These are phyloP conservation scores for Octodon degus DNA, from an alignment of 2,113 vertebrate genomes.

Conservation along the genomic window DNA sequence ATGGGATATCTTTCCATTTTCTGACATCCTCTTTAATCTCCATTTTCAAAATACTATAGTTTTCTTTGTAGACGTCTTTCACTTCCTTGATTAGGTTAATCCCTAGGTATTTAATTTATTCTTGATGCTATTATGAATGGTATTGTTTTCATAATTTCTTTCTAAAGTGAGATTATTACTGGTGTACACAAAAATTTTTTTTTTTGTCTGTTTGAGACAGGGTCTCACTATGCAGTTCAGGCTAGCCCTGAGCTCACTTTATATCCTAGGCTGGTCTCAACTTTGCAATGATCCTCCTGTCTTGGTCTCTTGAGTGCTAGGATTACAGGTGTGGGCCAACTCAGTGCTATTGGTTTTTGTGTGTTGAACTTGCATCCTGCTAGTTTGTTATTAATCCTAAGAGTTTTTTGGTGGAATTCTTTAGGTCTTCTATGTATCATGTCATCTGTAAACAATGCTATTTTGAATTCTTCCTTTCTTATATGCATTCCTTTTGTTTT, in stretches of 20 bases:
- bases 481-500: too few species aligned
- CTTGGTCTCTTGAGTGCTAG: too few species aligned
- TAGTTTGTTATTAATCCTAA: not conserved
- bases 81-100: not conserved
- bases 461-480: not conserved
- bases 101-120: not conserved
- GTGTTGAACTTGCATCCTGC: not conserved
- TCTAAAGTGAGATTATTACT: not conserved
- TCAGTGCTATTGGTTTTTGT: not conserved
- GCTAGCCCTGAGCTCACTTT: too few species aligned
- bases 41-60: not conserved
- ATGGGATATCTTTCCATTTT: not conserved
- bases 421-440: not conserved
- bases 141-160: not conserved
- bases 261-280: too few species aligned
- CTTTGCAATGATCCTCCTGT: too few species aligned
- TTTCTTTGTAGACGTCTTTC: not conserved
- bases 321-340: too few species aligned
- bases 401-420: not conserved
- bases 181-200: not conserved
- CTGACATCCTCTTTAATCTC: not conserved
- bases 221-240: too few species aligned
- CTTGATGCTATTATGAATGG: not conserved
- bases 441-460: not conserved
- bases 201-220: too few species aligned